Conservation (phyloP, 2,888 invertebrate genomes). For the Eristalinus aeneus region DNA sequence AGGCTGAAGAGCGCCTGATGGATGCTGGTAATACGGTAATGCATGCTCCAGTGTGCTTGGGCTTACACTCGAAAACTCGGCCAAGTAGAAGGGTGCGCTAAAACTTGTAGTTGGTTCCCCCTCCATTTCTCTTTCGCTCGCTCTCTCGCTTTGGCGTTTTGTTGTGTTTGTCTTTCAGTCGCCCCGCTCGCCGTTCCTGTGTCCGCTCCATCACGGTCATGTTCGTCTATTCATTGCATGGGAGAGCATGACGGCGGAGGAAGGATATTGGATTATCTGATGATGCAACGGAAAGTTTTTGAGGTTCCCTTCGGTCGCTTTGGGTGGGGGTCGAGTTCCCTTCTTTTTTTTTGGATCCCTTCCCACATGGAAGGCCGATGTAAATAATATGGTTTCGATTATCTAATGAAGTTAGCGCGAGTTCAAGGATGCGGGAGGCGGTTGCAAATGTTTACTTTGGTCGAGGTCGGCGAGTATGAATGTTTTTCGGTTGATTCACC, state of each 20-base stretch:
- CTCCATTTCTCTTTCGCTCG: no score
- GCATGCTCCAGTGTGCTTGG: constrained; percentile 63
- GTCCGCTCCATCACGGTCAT: background rate
- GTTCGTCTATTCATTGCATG: background rate
- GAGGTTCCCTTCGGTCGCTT: background rate
- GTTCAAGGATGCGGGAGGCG: constrained; percentile 37
- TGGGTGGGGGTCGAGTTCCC: no score
- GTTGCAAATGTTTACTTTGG: background rate
- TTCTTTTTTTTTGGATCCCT: no score
- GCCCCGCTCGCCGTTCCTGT: no score
- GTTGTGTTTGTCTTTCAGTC: no score
- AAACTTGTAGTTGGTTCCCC: constrained; percentile 28
- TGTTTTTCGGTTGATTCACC: background rate
- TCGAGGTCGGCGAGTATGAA: background rate
- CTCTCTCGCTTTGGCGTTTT: no score
- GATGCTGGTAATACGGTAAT: constrained; percentile 66
- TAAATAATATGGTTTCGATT: constrained; percentile 52
- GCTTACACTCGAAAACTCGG: constrained; percentile 55
- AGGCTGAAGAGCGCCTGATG: constrained; percentile 64
- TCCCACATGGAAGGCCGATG: background rate
- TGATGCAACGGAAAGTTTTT: constrained; percentile 53
- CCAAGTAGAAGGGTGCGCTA: constrained; percentile 55
- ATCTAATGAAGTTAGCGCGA: constrained; percentile 49
- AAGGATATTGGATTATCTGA: constrained; percentile 41
- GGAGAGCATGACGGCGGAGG: background rate